Percentiles rank a stretch among this genome's conserved stretches.
Conservation (phyloP, 2,888 invertebrate genomes). For the Nymphalis c-album region DNA sequence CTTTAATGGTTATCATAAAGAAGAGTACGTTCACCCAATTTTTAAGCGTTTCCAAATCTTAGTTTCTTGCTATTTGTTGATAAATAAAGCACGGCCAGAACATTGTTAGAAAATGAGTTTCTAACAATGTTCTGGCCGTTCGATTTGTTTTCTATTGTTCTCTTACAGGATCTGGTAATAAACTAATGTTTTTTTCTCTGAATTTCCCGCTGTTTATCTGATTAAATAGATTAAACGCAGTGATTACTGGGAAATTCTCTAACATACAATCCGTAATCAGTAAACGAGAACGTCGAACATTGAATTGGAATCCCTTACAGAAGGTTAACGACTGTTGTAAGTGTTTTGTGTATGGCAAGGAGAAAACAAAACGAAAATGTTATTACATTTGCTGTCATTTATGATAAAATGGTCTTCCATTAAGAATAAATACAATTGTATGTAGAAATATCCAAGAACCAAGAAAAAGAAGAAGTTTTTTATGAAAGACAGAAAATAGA, state of each 20-base stretch:
- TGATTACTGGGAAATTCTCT: slow-evolving; percentile 2
- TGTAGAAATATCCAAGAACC: too few relatives aligned
- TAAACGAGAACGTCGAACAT: not conserved
- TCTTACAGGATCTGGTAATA: too few relatives aligned
- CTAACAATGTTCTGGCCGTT: not conserved
- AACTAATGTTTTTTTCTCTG: not conserved
- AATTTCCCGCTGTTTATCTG: not conserved
- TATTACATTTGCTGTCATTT: too few relatives aligned
- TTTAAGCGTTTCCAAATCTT: slow-evolving; percentile 8
- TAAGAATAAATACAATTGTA: too few relatives aligned
- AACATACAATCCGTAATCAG: not conserved
- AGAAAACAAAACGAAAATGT: not conserved
- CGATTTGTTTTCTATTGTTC: not conserved
- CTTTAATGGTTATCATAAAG: slow-evolving; percentile 23
- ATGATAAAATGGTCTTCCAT: too few relatives aligned
- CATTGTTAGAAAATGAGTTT: too few relatives aligned
- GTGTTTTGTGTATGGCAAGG: not conserved
- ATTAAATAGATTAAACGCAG: not conserved
- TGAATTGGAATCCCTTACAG: slow-evolving; percentile 1
- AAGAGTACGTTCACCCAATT: slow-evolving; percentile 20
- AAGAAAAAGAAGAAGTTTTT: too few relatives aligned
- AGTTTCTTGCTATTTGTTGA: slow-evolving; percentile 10
- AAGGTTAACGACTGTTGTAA: not conserved
- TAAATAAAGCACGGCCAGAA: slow-evolving; percentile 9
- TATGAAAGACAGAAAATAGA: too few relatives aligned